Evolutionary conservation across 2,797 vertebrate genomes (phyloP), one percentile per base, ranked within the genome.

Genomic region (Gastrophryne carolinensis): DNA sequence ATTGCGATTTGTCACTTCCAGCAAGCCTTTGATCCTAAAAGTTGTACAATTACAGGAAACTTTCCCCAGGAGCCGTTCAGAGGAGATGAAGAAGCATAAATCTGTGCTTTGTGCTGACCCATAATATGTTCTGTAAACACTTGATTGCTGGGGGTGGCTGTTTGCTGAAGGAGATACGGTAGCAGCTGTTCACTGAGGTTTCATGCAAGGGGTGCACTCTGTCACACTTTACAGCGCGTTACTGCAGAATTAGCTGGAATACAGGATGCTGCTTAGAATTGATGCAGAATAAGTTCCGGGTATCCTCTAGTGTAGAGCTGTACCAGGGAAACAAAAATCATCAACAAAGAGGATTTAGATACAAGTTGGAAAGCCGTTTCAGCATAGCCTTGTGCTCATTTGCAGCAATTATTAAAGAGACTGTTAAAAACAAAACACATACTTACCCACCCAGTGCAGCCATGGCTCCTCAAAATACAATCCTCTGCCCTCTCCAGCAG

Each of bases 1-100:
- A 69, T 56, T 69, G 34, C n/a, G 47, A 69, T 69, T 44, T 9
- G 49, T 61, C 60, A 44, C 71, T 41, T 34, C 26, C 60, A 23
- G 50, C 32, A 56, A 64, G 61, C 13, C 71, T 73, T 65, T 73
- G 71, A 73, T 73, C 71, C 19, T 41, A 56, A 61, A 64, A 64
- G 60, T 64, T 62, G 70, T 53, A 21, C 70, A 72, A 72, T 72
- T 72, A 63, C 23, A 47, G 34, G 27, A 72, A 53, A 72, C 21
- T 39, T 69, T 69, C 41, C 23, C 52, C 21, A 69, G 52, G 34
- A 41, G 65, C 15, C 50, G 54, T 50, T 56, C 35, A 29, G 6
- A 56, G n/a, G 32, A 41, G n/a, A 21, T 21, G 44, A 57, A 2
- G 50, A n/a, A 69, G n/a, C 34, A 4, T 44, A 69, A 57, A 69